Evolutionary conservation across 2,113 vertebrate genomes (phyloP), one percentile per base, ranked within the genome.

Genomic region (Hiodon alosoides): DNA sequence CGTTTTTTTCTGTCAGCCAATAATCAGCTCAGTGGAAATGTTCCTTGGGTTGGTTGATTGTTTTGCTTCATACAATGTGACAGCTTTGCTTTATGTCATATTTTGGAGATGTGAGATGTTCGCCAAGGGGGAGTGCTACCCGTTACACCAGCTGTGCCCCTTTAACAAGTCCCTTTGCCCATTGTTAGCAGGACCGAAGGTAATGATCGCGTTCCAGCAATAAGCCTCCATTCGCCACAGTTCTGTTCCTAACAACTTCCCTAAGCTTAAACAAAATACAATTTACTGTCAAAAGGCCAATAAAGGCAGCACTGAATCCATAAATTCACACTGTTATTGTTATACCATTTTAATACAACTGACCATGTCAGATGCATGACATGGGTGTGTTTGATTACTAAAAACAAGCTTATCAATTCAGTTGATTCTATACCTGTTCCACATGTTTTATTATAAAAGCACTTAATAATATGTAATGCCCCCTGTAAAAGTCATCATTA

Each of bases 1-100:
- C 65, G 9, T 2, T 13, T 14, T 14, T 51, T 50, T 4, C 50
- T 16, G 65, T 17, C 8, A 10, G 3, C 0, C 47, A 66, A 46
- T 67, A 60, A 17, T 8, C 67, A 17, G 53, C 73, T 65, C 51
- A 50, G 6, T n/a, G 10, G 75, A 55, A 67, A 31, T 57, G 5
- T 61, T 61, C 65, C 58, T 55, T 11, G 8, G 57, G 71, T 68
- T 61, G 17, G 60, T 69, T 50, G 71, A 17, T n/a, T 60, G 54
- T 67, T 78, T 47, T 8, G 6, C 54, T 67, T 81, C 74, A 81
- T 75, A 7, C n/a, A 60, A 77, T 78, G 64, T 77, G 74, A 76
- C 76, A 83, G 72, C 64, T 75, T 64, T 53, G 53, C 54, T 71
- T 68, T 71, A 48, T 62, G 48, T 54, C n/a, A 71, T 31, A 48